phyloP scores from a whole-genome alignment of 2,797 vertebrate species.

The Xiphorhynchus erythropygius region DNA sequence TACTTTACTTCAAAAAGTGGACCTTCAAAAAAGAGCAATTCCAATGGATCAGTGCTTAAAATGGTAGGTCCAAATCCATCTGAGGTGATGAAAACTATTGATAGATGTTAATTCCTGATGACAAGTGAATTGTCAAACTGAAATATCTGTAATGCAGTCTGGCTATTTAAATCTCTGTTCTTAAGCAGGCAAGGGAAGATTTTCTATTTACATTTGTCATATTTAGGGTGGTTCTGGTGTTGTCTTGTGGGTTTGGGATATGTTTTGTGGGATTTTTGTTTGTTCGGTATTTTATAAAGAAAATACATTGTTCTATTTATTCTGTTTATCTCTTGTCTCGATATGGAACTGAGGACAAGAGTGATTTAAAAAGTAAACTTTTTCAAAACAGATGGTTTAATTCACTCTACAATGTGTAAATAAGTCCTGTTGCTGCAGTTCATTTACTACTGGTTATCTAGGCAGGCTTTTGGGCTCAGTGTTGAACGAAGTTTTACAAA shows the following conservation, averaged over 20 bases:
- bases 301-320: not conserved
- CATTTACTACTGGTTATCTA: not conserved
- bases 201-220: not conserved
- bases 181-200: not conserved
- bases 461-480: not conserved
- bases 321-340: not conserved
- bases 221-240: not conserved
- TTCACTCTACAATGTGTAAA: not conserved
- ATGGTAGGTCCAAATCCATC: slow-evolving; percentile 55
- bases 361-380: not conserved
- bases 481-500: not conserved
- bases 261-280: not conserved
- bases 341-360: not conserved
- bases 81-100: not conserved
- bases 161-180: not conserved
- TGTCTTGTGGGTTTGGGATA: not conserved
- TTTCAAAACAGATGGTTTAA: slow-evolving; percentile 23
- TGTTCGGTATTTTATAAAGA: not conserved
- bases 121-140: not conserved
- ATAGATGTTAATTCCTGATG: not conserved
- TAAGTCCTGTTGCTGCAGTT: slow-evolving; percentile 3
- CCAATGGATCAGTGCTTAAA: not conserved
- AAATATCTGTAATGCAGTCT: not conserved
- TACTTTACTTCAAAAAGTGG: slow-evolving; percentile 4
- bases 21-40: slow-evolving; percentile 19